Percentiles rank a stretch among this genome's conserved stretches.
phyloP scores from a whole-genome alignment of 2,113 vertebrate species.

The Ivindomyrus marchei region DNA sequence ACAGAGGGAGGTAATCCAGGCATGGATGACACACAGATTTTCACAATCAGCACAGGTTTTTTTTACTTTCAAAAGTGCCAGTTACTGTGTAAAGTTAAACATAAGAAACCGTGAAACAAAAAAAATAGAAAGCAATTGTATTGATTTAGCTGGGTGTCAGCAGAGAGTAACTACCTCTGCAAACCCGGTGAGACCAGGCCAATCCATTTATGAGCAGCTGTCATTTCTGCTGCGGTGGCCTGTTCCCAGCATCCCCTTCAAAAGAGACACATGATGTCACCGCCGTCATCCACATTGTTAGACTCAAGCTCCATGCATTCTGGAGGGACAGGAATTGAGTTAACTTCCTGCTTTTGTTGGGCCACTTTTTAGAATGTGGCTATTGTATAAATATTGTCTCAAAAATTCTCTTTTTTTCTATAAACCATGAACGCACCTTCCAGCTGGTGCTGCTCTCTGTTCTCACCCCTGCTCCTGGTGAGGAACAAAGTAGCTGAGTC shows the following conservation, averaged over 20 bases:
- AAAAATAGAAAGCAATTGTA: neutral
- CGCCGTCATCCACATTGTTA: constrained; percentile 46
- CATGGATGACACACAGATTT: neutral
- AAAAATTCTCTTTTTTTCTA: constrained; percentile 38
- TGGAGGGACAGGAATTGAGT: constrained; percentile 37
- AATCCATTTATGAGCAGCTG: neutral
- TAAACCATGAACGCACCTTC: constrained; percentile 29
- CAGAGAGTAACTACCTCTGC: neutral
- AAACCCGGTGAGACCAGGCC: neutral
- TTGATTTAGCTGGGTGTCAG: neutral
- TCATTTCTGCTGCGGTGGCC: neutral
- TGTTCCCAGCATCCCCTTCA: constrained; percentile 23
- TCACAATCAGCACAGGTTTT: neutral
- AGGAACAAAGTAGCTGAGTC: neutral
- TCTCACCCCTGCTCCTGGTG: neutral
- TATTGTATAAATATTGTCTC: constrained; percentile 52
- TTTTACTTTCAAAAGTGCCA: neutral
- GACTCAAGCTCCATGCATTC: constrained; percentile 31
- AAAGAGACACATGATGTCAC: constrained; percentile 47
- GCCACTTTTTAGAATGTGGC: constrained; percentile 47
- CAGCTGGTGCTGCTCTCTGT: neutral
- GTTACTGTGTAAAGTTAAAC: neutral
- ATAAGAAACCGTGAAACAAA: neutral
- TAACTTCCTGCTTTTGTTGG: constrained; percentile 64
- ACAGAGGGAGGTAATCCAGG: neutral